Evolutionary conservation across 2,888 invertebrate genomes (phyloP), one percentile per base, ranked within the genome.

Genomic region (Nemapogon koenigi): DNA sequence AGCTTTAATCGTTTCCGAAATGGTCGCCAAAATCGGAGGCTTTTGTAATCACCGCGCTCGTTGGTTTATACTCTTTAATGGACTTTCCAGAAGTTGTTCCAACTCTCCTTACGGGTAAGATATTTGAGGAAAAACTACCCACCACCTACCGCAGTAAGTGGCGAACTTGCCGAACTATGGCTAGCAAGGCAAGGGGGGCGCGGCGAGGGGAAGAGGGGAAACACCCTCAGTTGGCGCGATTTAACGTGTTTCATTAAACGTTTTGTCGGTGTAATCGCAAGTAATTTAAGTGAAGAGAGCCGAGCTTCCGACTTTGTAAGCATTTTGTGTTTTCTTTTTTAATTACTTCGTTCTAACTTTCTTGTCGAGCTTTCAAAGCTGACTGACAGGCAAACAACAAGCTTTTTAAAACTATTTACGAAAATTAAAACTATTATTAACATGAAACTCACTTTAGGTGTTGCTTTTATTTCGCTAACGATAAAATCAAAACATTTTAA

Each of bases 251-350:
- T 71, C 72, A 75, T 76, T 75, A 76, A 76, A 69, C 75, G 72
- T 71, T 76, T 76, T 72, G 76, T 72, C 70, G 75, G 76, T 72
- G 71, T 78, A 76, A 78, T 76, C 75, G 73, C 73, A 63, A 78
- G 75, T 76, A 73, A 76, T 76, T 76, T 76, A 75, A 76, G 69
- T 73, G 75, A 72, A 75, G 76, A 75, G 73, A 71, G 70, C 67
- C 66, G 65, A 65, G 72, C 73, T 75, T 75, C 76, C 73, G 73
- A 78, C 73, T 76, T 75, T 70, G 71, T 72, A 72, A 76, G 75
- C 72, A 76, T 76, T 76, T 73, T 76, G 73, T 73, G 72, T 75
- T 76, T 75, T 75, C 75, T 75, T 76, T 76, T 76, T 76, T 78
- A 78, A 75, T 76, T 76, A 76, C 75, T 73, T 76, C 71, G 75